Base-by-base conservation (phyloP, 2,113 vertebrate genomes). In the Prunella himalayana region DNA sequence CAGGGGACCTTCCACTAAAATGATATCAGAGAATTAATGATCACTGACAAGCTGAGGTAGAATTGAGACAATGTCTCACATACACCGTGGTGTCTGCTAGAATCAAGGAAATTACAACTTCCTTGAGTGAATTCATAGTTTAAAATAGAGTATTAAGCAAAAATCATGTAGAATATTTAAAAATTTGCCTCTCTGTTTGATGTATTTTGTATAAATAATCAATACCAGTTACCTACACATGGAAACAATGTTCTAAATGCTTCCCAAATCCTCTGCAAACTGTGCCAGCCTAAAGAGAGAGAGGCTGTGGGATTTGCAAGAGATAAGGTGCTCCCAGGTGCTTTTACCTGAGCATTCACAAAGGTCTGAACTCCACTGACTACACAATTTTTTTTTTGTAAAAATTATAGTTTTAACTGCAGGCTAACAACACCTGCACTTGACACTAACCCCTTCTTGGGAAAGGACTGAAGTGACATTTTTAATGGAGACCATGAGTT, bases 21-120 rank as follows among this genome's bases (percentile, higher is more conserved):
- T 69, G 8, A 24, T 28, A 35, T 56, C 79, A 88, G 47, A 72
- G 47, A 84, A 41, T 69, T 39, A 87, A 86, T 64, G 65, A 64
- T 49, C 13, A 60, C n/a, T 86, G 54, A 61, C 37, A 57, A 71
- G 60, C 9, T 35, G 44, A 73, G 24, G 28, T 28, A 42, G 44
- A 86, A 86, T 13, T 68, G 44, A 91, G 51, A 53, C n/a, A 57
- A 16, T 31, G 10, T 50, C 47, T 57, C 53, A 72, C 2, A 1
- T 4, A 42, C 3, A 13, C 39, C 0, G 0, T 33, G 13, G 9
- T 73, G 3, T 51, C 39, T 78, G 20, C 59, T 47, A 25, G 28
- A 70, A 65, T 44, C 21, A 72, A 22, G 61, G 76, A 81, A 92
- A 78, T 64, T 5, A 35, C 17, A 78, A 65, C 12, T 83, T 75